A percentile compares a stretch with the other conserved stretches of the same genome.
phyloP scores from a whole-genome alignment of 1,140 invertebrate genomes.

The Rhyzopertha dominica region DNA sequence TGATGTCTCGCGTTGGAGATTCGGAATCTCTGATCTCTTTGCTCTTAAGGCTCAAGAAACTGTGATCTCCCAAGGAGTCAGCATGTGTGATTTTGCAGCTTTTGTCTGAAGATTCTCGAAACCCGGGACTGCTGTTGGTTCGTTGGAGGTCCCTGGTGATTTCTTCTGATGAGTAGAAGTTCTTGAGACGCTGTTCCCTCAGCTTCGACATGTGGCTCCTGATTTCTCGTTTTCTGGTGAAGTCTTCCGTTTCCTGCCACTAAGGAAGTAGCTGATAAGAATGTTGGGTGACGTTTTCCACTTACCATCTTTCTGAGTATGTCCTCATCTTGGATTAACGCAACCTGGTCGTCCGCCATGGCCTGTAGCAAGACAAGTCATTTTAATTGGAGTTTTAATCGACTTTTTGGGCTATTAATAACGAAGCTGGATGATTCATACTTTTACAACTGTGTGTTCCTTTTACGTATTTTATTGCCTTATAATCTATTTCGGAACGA shows the following conservation, averaged over 20 bases:
- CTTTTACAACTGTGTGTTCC: too few species aligned
- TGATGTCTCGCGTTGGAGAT: constrained; percentile 61
- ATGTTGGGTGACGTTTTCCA: constrained; percentile 5
- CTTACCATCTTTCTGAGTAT: constrained; percentile 66
- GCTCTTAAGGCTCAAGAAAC: constrained; percentile 67
- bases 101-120: constrained; percentile 41
- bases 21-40: constrained; percentile 72
- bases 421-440: too few species aligned
- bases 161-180: constrained; percentile 58
- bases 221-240: constrained; percentile 78
- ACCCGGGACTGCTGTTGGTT: constrained; percentile 12
- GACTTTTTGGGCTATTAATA: too few species aligned
- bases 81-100: constrained; percentile 44
- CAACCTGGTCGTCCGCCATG: constrained; percentile 52
- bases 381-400: background rate
- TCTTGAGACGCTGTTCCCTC: constrained; percentile 67
- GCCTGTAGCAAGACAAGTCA: constrained; percentile 30
- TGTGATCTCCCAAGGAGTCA: constrained; percentile 67
- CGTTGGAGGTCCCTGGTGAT: constrained; percentile 39
- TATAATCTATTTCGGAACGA: too few species aligned
- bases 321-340: constrained; percentile 66
- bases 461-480: too few species aligned
- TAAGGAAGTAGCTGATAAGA: constrained; percentile 45
- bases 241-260: constrained; percentile 83
- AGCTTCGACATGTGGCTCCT: constrained; percentile 76